These are phyloP conservation scores for Oreochromis tanganicae DNA, from an alignment of 2,113 vertebrate genomes.

Conservation along the genomic window DNA sequence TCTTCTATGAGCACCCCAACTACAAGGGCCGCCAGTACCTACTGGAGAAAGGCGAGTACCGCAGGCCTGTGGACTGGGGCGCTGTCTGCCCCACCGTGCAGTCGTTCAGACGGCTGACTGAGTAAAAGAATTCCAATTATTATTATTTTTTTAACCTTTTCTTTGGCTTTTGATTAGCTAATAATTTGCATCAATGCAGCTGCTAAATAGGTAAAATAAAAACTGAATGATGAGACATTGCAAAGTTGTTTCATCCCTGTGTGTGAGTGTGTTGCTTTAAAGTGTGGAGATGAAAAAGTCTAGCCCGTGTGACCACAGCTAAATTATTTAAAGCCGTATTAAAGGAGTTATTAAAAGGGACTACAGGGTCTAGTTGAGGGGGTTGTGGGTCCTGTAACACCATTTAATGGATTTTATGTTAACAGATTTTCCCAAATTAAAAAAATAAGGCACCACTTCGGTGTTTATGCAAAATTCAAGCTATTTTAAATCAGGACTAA, in stretches of 20 bases:
- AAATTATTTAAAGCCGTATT: neutral
- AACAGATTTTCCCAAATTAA: neutral
- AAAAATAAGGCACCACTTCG: neutral
- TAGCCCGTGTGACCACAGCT: neutral
- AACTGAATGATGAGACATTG: neutral
- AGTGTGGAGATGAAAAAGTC: neutral
- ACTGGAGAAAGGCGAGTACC: conserved; percentile 21
- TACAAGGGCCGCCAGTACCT: conserved; percentile 11
- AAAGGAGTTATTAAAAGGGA: neutral
- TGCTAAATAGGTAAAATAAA: neutral
- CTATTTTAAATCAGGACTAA: neutral
- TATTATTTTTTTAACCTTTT: neutral
- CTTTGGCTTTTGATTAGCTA: neutral
- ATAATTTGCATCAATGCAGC: neutral
- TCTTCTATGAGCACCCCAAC: conserved; percentile 22
- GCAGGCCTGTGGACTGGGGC: neutral
- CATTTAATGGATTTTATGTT: neutral
- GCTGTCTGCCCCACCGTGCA: neutral
- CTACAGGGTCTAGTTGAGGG: neutral
- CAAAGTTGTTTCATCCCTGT: neutral
- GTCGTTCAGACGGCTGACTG: neutral
- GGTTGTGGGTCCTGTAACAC: neutral
- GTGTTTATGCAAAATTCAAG: neutral
- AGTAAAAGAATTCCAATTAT: neutral
- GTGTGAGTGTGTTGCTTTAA: neutral